Evolutionary conservation across 2,797 vertebrate species (phyloP), one percentile per base, ranked within the genome.

Genomic region (Cossypha polioptera): DNA sequence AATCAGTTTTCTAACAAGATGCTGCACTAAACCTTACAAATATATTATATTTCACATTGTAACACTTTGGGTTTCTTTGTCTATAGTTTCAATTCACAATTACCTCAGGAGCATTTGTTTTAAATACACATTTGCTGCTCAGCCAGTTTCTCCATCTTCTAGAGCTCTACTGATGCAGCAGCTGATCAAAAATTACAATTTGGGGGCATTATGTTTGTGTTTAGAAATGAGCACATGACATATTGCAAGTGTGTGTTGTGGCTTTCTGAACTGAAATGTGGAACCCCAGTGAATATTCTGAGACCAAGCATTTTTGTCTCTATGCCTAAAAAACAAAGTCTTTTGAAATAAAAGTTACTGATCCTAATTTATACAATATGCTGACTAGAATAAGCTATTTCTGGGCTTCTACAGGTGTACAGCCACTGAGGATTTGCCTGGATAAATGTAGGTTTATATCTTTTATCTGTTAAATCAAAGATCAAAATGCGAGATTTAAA

Each of bases 391-490:
- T 57, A 85, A 88, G 38, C 69, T 57, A 67, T 76, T 89, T 75
- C 54, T 63, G 47, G 66, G 33, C 57, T 93, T 29, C 68, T 85
- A 36, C 16, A 36, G 55, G 51, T 58, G 25, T 75, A 26, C 24
- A 55, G 33, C 38, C 76, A 43, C 75, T 83, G 88, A 69, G 59
- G 74, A 86, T 63, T 68, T 90, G 38, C 65, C 71, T 90, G 76
- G 61, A 33, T 80, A 90, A 94, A 86, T 67, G 73, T 76, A 84
- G 22, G 54, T 92, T 93, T 92, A 55, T 91, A 25, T 58, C 83
- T 97, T 96, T 94, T 80, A 94, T 92, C 84, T 91, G 74, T 53
- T 58, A 90, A 95, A 92, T 90, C 89, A 94, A 94, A 97, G 84
- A 88, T 71, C 51, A 61, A 85, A 95, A 87, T 83, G 82, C 79